Base-by-base conservation (phyloP, 2,113 vertebrate species). In the Okapia johnstoni region DNA sequence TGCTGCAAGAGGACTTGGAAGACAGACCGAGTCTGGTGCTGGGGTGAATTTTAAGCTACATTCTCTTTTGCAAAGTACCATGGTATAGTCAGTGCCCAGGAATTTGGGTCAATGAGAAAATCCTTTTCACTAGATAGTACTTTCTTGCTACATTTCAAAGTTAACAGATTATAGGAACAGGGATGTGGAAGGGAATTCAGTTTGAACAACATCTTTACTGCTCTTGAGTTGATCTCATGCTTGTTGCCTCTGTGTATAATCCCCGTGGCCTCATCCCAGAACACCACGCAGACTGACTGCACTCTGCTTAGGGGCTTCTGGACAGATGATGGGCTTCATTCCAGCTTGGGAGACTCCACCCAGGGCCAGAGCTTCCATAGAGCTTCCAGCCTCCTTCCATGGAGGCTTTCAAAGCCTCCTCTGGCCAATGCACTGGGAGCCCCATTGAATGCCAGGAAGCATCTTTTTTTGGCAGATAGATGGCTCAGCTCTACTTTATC, bases 381-480 rank as follows among this genome's bases (percentile, higher is more conserved):
- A 73, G 66, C 66, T 23, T 73, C 66, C 66, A 73, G n/a, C 66
- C 66, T 40, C 36, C 66, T 23, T 40, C n/a, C 66, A 40, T 73
- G 66, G 6, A 50, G 16, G 16, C 12, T 73, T 52, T 85, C 90
- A 73, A 77, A 95, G n/a, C 33, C 36, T 60, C 26, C 84, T 94
- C 80, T 50, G 58, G 55, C 79, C 94, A 84, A 3, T 23, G 43
- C 3, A 16, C 61, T 50, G 26, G 52, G 54, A 36, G 28, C 57
- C 43, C 81, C 36, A 36, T 33, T 28, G 17, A 89, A 63, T 63
- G 43, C 46, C 52, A 93, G 76, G 85, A 96, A 86, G 77, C 17
- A 70, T 85, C 40, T 81, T 87, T 52, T 48, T 85, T 61, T 33
- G 19, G 76, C 54, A 73, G 33, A 91, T 19, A 97, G 55, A 58